These are phyloP conservation scores for Phaethon lepturus DNA, from an alignment of 2,113 vertebrate genomes.

Conservation along the genomic window DNA sequence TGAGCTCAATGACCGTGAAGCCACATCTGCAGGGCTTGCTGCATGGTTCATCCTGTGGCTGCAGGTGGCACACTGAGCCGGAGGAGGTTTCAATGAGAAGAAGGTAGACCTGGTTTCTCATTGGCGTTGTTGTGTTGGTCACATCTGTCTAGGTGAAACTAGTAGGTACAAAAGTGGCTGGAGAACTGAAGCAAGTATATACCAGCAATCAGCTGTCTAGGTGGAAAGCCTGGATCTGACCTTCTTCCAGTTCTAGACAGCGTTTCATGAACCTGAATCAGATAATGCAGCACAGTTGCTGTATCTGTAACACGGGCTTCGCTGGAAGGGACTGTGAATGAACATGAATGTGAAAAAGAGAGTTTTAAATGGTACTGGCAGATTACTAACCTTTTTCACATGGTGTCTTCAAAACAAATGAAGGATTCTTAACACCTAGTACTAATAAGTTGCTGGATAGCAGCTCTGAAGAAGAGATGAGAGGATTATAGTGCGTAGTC, in stretches of 20 bases:
- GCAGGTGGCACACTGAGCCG: neutral
- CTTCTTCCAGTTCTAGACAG: neutral
- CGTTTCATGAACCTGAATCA: neutral
- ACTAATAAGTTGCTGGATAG: neutral
- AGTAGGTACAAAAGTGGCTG: neutral
- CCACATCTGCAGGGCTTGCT: neutral
- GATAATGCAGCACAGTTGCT: neutral
- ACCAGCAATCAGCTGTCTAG: neutral
- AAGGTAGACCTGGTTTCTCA: neutral
- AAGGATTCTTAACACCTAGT: neutral
- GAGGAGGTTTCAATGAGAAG: neutral
- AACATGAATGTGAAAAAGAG: accelerated
- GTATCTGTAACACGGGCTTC: neutral
- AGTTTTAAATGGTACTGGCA: neutral
- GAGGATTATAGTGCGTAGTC: neutral
- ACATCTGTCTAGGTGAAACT: neutral
- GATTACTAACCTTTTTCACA: neutral
- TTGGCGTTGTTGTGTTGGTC: neutral
- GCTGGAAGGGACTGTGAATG: neutral
- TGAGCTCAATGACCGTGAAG: neutral
- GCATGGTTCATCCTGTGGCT: neutral
- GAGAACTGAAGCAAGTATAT: neutral
- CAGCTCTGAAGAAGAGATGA: neutral
- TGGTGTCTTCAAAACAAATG: neutral
- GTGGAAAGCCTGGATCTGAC: neutral